Evolutionary conservation across 2,113 vertebrate genomes (phyloP), one percentile per base, ranked within the genome.

Genomic region (Calonectris borealis): DNA sequence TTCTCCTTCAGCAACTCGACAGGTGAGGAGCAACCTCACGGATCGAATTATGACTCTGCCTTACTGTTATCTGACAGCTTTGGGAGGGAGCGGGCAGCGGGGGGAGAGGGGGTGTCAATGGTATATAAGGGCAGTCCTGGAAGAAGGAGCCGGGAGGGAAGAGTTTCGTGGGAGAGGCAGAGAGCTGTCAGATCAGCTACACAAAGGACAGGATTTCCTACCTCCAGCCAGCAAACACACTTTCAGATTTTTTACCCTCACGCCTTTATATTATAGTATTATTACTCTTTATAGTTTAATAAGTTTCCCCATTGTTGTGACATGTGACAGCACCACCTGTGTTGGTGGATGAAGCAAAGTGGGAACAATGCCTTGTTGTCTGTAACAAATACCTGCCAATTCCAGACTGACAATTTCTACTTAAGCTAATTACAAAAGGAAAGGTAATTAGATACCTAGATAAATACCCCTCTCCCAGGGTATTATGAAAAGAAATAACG

Each of bases 351-450:
- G 93, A 96, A 92, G 95, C 80, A 54, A 91, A 88, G 60, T 17
- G 44, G 69, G 96, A 97, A 97, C 94, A 90, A 94, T 91, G 97
- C 89, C 62, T 97, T 98, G 97, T 97, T 97, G 97, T 97, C 95
- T 90, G 80, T 96, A 97, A 98, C 97, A 97, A 98, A 98, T 96
- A 96, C 94, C 91, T 98, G 97, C 97, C 97, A 97, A 90, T 97
- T 97, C 80, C 32, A 97, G 95, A 96, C 75, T 97, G 98, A 98
- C 97, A 97, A 97, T 97, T 98, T 97, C 95, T 93, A 95, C 98
- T 96, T 97, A 96, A 76, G 95, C 83, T 96, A 97, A 97, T 93
- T 96, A 88, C 83, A 94, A 77, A 86, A 91, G 83, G 91, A 96
- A 94, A 97, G 94, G 84, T 93, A 97, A 38, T 38, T 38, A 38